Evolutionary conservation across 2,888 invertebrate species (phyloP), one percentile per base, ranked within the genome.

Genomic region (Tridacna crocea): DNA sequence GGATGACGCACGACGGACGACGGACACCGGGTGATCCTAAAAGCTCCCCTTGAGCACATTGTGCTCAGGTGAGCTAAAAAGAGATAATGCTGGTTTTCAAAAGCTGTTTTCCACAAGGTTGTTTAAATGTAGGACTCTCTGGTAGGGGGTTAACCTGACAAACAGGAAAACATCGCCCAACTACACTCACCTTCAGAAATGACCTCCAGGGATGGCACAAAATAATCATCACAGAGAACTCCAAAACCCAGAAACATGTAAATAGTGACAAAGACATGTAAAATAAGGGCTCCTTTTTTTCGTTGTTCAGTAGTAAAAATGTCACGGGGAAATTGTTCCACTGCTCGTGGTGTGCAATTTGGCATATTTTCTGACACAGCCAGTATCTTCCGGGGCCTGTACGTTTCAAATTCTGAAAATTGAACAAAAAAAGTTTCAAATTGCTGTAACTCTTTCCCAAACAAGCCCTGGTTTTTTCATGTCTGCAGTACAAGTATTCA

Each of bases 201-300:
- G 94, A 96, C 96, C 94, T 97, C 98, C 87, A 98, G 97, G 63
- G 98, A 97, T 19, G 98, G 98, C 75, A 98, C 98, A 94, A 98
- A 98, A 95, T 97, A 98, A 94, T 98, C 97, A 94, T 98, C 98
- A 95, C 98, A 97, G n/a, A 98, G 97, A 88, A 98, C 96, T 17
- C 97, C 97, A 85, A 98, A 95, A 55, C 97, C 95, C 74, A 97
- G 95, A 93, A 98, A 98, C 91, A 97, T 96, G 95, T 98, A 98
- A 78, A 96, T 95, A 77, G 97, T 97, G 87, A 97, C 95, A 90
- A 97, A 92, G 0, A 98, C 95, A 95, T 98, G 98, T 88, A 98
- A 93, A 84, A 96, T 95, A 91, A 98, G 96, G 0, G 96, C 97
- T 75, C 98, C 98, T 46, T 96, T 95, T 13, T 96, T 96, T 89